A percentile compares a stretch with the other conserved stretches of the same genome.
Conservation (phyloP, 2,888 invertebrate genomes). For the Sericinus montela region DNA sequence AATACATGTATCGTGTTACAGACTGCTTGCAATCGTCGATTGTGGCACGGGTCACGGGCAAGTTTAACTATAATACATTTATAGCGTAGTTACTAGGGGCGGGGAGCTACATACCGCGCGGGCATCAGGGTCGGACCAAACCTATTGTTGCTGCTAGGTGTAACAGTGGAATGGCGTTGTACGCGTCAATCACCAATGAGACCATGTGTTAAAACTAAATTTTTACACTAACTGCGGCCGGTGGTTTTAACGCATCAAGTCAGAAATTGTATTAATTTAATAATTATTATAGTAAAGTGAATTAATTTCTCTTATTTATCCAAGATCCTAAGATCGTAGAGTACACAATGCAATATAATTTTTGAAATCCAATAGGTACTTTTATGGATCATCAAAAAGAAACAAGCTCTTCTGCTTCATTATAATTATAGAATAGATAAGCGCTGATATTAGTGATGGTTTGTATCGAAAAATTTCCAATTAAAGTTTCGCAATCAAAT, state of each 20-base stretch:
- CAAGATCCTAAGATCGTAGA: too few species aligned
- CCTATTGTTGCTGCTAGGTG: constrained; percentile 69
- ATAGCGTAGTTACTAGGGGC: constrained; percentile 72
- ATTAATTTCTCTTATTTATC: too few species aligned
- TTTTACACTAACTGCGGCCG: too few species aligned
- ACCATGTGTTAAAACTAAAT: constrained; percentile 41
- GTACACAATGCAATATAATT: too few species aligned
- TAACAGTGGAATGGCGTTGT: constrained; percentile 57
- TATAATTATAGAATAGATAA: too few species aligned
- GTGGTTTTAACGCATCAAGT: too few species aligned
- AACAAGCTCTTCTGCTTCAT: too few species aligned
- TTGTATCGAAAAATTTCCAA: not conserved
- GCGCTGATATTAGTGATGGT: not conserved
- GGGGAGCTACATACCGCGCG: constrained; percentile 45
- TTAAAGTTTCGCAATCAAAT: not conserved
- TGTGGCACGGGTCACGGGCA: constrained; percentile 63
- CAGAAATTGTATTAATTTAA: too few species aligned
- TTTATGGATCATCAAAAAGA: too few species aligned
- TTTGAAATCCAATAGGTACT: too few species aligned
- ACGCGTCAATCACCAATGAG: constrained; percentile 38
- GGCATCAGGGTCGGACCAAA: constrained; percentile 41
- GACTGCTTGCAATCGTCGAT: constrained; percentile 31
- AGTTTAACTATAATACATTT: constrained; percentile 69
- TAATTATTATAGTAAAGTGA: too few species aligned
- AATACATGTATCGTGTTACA: constrained; percentile 36